Percentiles rank a stretch among this genome's conserved stretches.
Conservation (phyloP, 2,888 invertebrate genomes). For the Mellilla xanthometata region DNA sequence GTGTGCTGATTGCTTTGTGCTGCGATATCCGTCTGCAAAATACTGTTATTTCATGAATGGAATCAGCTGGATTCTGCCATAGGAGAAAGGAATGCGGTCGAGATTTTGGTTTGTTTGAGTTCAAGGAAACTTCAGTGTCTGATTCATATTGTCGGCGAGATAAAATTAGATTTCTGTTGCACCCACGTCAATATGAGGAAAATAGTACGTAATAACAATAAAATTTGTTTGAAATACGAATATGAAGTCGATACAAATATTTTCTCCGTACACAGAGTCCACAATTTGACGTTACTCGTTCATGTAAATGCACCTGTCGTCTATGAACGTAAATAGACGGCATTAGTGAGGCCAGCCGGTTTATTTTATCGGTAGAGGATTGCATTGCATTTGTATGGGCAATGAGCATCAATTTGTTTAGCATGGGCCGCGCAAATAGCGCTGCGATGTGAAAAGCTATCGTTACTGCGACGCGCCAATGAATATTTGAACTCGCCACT, state of each 20-base stretch:
- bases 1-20: constrained; percentile 33
- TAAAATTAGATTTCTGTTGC: too few species aligned
- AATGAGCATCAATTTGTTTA: constrained; percentile 27
- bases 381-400: constrained; percentile 18
- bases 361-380: constrained; percentile 15
- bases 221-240: too few species aligned
- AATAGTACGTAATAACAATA: too few species aligned
- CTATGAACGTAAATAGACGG: constrained; percentile 6
- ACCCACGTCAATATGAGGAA: too few species aligned
- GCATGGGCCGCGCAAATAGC: constrained; percentile 20
- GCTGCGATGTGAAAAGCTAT: constrained; percentile 18
- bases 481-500: constrained; percentile 24
- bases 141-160: too few species aligned
- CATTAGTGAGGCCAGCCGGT: constrained; percentile 7
- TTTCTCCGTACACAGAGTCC: too few species aligned
- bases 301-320: background rate
- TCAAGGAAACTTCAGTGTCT: too few species aligned
- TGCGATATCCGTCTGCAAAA: constrained; percentile 9
- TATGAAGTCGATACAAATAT: too few species aligned
- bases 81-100: too few species aligned
- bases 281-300: too few species aligned
- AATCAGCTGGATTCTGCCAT: background rate
- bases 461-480: constrained; percentile 24
- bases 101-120: background rate
- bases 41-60: constrained; percentile 9